phyloP scores from a whole-genome alignment of 2,888 invertebrate genomes.

The Tenthredo mesomela region DNA sequence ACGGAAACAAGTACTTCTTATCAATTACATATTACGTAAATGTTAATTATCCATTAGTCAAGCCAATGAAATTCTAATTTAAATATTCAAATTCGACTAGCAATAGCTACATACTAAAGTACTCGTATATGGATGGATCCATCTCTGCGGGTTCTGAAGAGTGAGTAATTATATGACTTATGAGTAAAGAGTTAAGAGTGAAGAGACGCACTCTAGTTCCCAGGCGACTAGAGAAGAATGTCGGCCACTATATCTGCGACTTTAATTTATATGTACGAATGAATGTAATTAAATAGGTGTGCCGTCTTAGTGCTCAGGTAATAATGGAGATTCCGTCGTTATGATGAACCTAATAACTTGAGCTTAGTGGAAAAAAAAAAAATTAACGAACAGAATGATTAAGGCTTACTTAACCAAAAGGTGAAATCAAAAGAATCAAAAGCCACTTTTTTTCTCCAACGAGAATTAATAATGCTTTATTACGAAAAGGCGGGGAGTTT shows the following conservation, averaged over 20 bases:
- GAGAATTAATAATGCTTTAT: neutral
- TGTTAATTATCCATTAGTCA: neutral
- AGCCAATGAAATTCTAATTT: neutral
- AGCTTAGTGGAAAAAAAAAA: neutral
- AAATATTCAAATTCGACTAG: neutral
- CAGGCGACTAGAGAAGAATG: conserved; percentile 61
- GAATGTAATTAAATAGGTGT: conserved; percentile 64
- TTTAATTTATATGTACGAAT: conserved; percentile 17
- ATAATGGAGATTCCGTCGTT: conserved; percentile 58
- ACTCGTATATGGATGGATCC: neutral
- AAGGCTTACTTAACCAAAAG: neutral
- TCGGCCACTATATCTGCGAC: conserved; percentile 61
- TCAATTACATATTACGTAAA: neutral
- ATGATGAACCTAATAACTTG: conserved; percentile 53
- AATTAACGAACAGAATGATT: neutral
- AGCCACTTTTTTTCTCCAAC: neutral
- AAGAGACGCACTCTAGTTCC: conserved; percentile 64
- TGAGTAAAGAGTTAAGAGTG: conserved; percentile 40
- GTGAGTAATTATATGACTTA: conserved; percentile 20
- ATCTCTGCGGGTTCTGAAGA: neutral
- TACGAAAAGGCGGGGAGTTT: neutral
- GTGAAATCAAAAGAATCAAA: neutral
- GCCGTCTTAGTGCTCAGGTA: conserved; percentile 52
- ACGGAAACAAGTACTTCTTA: neutral
- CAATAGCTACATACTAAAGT: neutral